A percentile compares a stretch with the other conserved stretches of the same genome.
phyloP scores from a whole-genome alignment of 2,113 vertebrate genomes.

The Catharus minimus region DNA sequence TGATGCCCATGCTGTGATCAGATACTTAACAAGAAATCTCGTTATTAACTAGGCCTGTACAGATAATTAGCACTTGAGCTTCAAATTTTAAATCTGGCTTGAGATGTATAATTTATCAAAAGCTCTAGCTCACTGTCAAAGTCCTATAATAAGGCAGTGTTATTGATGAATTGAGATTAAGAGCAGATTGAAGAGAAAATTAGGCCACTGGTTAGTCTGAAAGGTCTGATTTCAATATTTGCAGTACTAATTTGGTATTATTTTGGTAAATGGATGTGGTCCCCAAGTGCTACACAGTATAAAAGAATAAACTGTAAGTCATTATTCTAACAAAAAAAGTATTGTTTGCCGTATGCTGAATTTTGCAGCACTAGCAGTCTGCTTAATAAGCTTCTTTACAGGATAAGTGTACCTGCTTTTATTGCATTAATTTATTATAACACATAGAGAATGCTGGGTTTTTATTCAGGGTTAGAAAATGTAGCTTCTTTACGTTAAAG shows the following conservation, averaged over 20 bases:
- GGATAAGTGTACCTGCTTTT: constrained; percentile 77
- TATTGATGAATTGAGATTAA: constrained; percentile 99
- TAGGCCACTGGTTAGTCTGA: constrained; percentile 85
- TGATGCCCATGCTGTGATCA: constrained; percentile 95
- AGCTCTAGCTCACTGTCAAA: constrained; percentile 91
- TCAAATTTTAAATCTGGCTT: constrained; percentile 97
- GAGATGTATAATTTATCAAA: constrained; percentile 99
- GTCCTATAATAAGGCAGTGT: constrained; percentile 90
- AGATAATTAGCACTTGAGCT: constrained; percentile 99
- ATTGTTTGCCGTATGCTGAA: constrained; percentile 70
- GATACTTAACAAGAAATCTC: constrained; percentile 99
- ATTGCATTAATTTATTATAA: constrained; percentile 77
- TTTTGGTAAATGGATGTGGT: constrained; percentile 85
- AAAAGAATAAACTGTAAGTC: constrained; percentile 75
- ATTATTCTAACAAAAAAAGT: constrained; percentile 78
- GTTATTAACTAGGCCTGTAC: constrained; percentile 99
- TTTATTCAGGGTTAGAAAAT: constrained; percentile 73
- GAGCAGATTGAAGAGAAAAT: constrained; percentile 93
- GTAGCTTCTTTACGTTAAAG: constrained; percentile 71
- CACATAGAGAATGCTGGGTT: constrained; percentile 56
- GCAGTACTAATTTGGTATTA: constrained; percentile 91
- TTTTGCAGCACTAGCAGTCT: constrained; percentile 78
- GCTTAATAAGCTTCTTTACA: constrained; percentile 78
- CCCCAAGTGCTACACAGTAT: constrained; percentile 69
- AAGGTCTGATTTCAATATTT: constrained; percentile 92